phyloP scores from a whole-genome alignment of 2,888 invertebrate species.

The Embidobia sp. region DNA sequence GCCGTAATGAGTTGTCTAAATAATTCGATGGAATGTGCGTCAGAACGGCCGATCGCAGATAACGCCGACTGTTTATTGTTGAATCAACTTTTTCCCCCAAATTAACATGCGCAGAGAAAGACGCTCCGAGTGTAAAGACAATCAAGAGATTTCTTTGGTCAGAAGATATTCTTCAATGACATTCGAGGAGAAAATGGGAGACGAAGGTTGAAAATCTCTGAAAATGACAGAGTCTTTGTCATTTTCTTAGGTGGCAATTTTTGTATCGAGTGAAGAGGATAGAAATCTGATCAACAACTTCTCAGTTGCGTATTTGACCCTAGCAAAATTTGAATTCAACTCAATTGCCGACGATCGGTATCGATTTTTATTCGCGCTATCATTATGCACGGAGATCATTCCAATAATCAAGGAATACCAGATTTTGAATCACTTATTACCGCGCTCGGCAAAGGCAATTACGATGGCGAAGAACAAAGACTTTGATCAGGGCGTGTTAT shows the following conservation, averaged over 20 bases:
- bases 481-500: constrained; percentile 40
- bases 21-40: constrained; percentile 24
- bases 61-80: constrained; percentile 5
- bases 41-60: constrained; percentile 4
- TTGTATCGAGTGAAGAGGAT: too few species aligned
- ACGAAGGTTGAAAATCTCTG: too few species aligned
- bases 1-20: constrained; percentile 45
- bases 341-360: not conserved
- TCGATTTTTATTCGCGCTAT: constrained; percentile 27
- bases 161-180: too few species aligned
- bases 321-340: constrained; percentile 5
- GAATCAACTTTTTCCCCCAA: constrained; percentile 16
- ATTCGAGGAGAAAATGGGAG: too few species aligned
- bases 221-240: too few species aligned
- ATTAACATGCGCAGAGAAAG: too few species aligned
- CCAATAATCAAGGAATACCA: constrained; percentile 30
- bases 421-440: constrained; percentile 15
- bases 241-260: too few species aligned
- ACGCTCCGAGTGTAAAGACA: too few species aligned
- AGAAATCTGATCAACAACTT: too few species aligned
- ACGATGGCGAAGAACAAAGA: constrained; percentile 30
- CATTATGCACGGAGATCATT: constrained; percentile 17
- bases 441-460: constrained; percentile 18
- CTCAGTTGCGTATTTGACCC: too few species aligned
- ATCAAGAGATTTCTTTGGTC: too few species aligned